Evolutionary conservation across 2,888 invertebrate genomes (phyloP).

Genomic region (Epinotia brunnichana): DNA sequence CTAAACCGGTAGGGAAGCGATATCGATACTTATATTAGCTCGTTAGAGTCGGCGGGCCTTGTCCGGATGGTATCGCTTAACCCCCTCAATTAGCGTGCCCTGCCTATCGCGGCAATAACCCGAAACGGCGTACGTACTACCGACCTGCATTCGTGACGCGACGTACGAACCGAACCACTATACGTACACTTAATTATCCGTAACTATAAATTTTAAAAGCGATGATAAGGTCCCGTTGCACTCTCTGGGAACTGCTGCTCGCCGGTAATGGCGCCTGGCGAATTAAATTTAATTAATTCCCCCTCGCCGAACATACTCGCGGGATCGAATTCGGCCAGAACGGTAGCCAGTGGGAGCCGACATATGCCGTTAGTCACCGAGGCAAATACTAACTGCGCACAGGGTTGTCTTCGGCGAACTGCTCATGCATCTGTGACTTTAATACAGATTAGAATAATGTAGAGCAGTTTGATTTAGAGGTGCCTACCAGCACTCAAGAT

Average conservation of each 20-base stretch:
- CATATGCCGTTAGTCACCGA: slow-evolving; percentile 40
- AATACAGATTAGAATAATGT: slow-evolving; percentile 10
- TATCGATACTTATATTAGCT: slow-evolving; percentile 63
- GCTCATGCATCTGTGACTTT: slow-evolving; percentile 8
- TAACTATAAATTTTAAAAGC: slow-evolving; percentile 79
- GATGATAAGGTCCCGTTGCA: slow-evolving; percentile 77
- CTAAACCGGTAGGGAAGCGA: slow-evolving; percentile 50
- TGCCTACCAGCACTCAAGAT: slow-evolving; percentile 34
- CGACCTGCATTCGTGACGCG: slow-evolving; percentile 70
- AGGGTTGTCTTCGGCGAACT: slow-evolving; percentile 19
- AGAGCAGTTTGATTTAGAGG: slow-evolving; percentile 28
- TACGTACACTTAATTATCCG: slow-evolving; percentile 75
- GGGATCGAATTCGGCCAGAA: slow-evolving; percentile 50
- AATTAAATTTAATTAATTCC: slow-evolving; percentile 76
- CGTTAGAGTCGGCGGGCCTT: slow-evolving; percentile 63
- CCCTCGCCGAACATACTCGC: slow-evolving; percentile 57
- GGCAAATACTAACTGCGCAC: slow-evolving; percentile 26
- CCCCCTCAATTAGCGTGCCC: slow-evolving; percentile 73
- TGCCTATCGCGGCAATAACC: slow-evolving; percentile 67
- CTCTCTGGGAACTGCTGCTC: slow-evolving; percentile 59
- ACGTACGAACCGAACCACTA: slow-evolving; percentile 67
- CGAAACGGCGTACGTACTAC: slow-evolving; percentile 61
- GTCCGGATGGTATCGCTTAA: slow-evolving; percentile 70
- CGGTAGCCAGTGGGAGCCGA: slow-evolving; percentile 38
- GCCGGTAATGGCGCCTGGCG: slow-evolving; percentile 68